phyloP scores from a whole-genome alignment of 2,888 invertebrate genomes.

The Brenthis daphne region DNA sequence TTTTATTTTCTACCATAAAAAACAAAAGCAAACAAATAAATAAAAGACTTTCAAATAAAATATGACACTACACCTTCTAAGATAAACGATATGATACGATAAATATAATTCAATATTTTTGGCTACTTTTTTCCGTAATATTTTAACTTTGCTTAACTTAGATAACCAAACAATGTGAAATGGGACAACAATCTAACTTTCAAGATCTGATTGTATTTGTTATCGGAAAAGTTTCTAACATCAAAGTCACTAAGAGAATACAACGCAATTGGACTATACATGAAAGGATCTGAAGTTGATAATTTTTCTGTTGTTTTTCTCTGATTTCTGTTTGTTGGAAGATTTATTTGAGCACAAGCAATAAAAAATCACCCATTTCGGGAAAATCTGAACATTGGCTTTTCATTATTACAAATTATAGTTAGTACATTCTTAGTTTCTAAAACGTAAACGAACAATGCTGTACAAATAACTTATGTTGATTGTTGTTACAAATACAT shows the following conservation, averaged over 20 bases:
- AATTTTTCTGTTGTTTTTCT: constrained; percentile 28
- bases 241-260: constrained; percentile 24
- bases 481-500: constrained; percentile 33
- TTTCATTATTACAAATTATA: too few species aligned
- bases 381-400: neutral
- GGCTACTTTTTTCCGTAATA: neutral
- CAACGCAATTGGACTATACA: constrained; percentile 22
- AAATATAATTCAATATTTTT: too few species aligned
- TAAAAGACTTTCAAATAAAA: too few species aligned
- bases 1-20: too few species aligned
- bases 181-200: constrained; percentile 37
- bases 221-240: constrained; percentile 31
- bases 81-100: too few species aligned
- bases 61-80: too few species aligned
- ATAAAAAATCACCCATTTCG: constrained; percentile 14
- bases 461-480: constrained; percentile 22
- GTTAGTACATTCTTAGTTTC: neutral
- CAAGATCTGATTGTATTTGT: constrained; percentile 35
- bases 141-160: neutral
- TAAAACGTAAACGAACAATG: constrained; percentile 6
- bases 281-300: constrained; percentile 17
- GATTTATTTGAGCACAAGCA: neutral
- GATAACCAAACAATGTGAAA: constrained; percentile 21
- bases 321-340: constrained; percentile 12
- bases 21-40: too few species aligned